Evolutionary conservation across 2,797 vertebrate genomes (phyloP).

Genomic region (Coregonus ussuriensis): DNA sequence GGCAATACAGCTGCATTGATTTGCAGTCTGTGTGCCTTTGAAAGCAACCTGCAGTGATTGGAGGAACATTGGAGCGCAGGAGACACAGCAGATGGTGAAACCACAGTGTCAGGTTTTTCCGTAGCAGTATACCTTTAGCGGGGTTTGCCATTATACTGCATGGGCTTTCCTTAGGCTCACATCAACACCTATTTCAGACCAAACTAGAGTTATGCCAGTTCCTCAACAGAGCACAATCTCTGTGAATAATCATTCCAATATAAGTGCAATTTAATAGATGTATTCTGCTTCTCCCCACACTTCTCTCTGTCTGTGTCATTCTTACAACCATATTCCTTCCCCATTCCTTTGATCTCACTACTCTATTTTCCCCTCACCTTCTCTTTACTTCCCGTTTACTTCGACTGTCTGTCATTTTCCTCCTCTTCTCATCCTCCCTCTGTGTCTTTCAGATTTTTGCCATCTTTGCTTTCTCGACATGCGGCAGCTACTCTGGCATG

Average conservation of each 20-base stretch:
- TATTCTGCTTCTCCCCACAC: neutral
- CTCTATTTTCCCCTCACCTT: neutral
- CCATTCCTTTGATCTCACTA: neutral
- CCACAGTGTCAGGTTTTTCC: no score
- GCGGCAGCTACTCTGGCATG: slow-evolving; percentile 89
- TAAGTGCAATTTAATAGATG: neutral
- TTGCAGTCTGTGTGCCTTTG: slow-evolving; percentile 44
- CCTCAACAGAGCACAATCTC: no score
- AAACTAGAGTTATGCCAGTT: no score
- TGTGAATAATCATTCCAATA: no score
- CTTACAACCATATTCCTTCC: neutral
- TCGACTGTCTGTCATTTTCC: neutral
- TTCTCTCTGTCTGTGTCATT: neutral
- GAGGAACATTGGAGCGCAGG: slow-evolving; percentile 6
- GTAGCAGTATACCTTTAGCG: no score
- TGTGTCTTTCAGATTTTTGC: slow-evolving; percentile 82
- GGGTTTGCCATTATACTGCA: no score
- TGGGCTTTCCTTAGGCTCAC: no score
- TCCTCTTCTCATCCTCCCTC: slow-evolving; percentile 15
- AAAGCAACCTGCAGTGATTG: slow-evolving; percentile 31
- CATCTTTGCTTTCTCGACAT: slow-evolving; percentile 94
- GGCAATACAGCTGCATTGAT: slow-evolving; percentile 49
- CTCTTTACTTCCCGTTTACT: neutral
- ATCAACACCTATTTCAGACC: no score
- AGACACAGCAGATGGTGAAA: slow-evolving; percentile 31